Base-by-base conservation (phyloP, 2,113 vertebrate genomes). In the Caretta caretta region DNA sequence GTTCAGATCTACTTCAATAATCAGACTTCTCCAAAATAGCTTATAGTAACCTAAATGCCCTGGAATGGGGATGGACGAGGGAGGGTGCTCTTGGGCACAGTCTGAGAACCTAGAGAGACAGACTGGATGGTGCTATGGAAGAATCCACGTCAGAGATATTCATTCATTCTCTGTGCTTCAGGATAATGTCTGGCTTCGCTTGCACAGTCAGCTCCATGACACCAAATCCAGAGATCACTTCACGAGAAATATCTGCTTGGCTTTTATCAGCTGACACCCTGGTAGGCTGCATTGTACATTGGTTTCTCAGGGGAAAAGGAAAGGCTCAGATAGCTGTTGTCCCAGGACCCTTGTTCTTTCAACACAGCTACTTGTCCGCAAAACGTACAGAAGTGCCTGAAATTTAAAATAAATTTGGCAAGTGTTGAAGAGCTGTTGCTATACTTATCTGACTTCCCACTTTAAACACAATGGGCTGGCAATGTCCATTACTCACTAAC, bases 281-380 rank as follows among this genome's bases (percentile, higher is more conserved):
- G 91, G 90, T 83, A 80, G 91, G 84, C 50, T 83, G 25, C 56
- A 89, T 8, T 65, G 50, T 27, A 80, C 84, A 85, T 24, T 84
- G 80, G 80, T 89, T 96, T 97, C 95, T 93, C 93, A 93, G 88
- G 90, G 90, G 84, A 97, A 95, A 97, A 92, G 86, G 75, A 93
- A 96, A 76, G 93, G 59, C 48, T 42, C 35, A 95, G 94, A 94
- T 93, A 96, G 94, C 88, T 65, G 50, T 1, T 91, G 84, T 86
- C 79, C 82, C 48, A 24, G 25, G 90, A 90, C 5, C 54, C 46
- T 19, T 0, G 11, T 50, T 92, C 88, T 96, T 95, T 95, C 94
- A 97, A 75, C 92, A 81, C 93, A 92, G 57, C 84, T 65, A n/a
- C 94, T 89, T 91, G 95, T 94, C 88, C 46, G 24, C 31, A 75